A percentile compares a stretch with the other conserved stretches of the same genome.
phyloP scores from a whole-genome alignment of 1,140 invertebrate genomes.

The Sminthurides bifidus region DNA sequence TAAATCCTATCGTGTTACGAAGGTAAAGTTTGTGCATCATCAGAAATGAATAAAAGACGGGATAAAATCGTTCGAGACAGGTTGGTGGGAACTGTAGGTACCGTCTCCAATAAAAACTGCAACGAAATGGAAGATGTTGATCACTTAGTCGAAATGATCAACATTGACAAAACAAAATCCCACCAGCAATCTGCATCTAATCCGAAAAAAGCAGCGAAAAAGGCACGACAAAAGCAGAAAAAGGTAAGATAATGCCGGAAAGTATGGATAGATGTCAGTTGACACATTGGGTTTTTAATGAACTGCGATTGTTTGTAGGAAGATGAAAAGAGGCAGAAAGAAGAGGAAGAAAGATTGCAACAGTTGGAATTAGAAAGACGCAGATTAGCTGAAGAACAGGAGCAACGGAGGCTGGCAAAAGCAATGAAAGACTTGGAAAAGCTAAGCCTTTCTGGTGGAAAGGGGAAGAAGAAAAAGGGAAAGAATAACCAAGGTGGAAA shows the following conservation, averaged over 20 bases:
- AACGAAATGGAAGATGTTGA: slow-evolving; percentile 19
- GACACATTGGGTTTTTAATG: background rate
- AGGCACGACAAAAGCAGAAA: slow-evolving; percentile 14
- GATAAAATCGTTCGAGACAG: too few relatives aligned
- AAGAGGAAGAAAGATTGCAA: slow-evolving; percentile 3
- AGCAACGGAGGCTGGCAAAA: background rate
- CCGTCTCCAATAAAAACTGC: too few relatives aligned
- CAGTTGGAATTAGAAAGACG: background rate
- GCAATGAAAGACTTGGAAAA: background rate
- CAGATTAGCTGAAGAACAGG: slow-evolving; percentile 2
- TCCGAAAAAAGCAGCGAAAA: slow-evolving; percentile 22
- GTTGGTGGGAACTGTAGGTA: too few relatives aligned
- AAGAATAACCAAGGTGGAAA: background rate
- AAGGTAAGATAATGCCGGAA: slow-evolving; percentile 8
- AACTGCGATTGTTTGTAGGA: background rate
- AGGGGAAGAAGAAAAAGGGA: background rate
- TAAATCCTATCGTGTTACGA: too few relatives aligned
- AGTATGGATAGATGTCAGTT: background rate
- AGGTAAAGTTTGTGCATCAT: too few relatives aligned
- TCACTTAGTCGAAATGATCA: slow-evolving; percentile 15
- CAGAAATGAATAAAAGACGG: too few relatives aligned
- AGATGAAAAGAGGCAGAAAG: slow-evolving; percentile 7
- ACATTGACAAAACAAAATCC: slow-evolving; percentile 10
- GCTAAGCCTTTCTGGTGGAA: background rate
- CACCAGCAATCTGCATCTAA: background rate